These are phyloP conservation scores for Hypsibius dujardini DNA, from an alignment of 1,140 invertebrate genomes.

Conservation along the genomic window DNA sequence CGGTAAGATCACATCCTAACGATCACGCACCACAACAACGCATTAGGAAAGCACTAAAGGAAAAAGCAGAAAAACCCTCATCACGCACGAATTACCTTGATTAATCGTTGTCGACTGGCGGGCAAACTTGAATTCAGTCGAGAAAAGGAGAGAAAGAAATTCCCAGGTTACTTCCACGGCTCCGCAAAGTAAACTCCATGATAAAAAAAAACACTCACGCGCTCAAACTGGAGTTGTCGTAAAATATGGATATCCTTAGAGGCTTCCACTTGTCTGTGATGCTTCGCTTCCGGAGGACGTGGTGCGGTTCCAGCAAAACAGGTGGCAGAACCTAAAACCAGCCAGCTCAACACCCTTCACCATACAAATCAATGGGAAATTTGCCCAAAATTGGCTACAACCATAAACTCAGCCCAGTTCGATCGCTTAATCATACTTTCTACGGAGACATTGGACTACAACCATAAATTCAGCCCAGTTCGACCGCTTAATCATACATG, in stretches of 20 bases:
- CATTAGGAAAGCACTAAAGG: neutral
- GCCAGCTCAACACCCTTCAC: too few relatives aligned
- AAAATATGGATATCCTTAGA: neutral
- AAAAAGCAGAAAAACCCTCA: neutral
- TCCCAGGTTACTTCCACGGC: neutral
- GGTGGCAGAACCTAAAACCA: constrained; percentile 8
- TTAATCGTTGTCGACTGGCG: neutral
- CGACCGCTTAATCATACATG: too few relatives aligned
- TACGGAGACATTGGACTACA: too few relatives aligned
- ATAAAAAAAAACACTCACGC: too few relatives aligned
- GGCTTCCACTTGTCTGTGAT: neutral
- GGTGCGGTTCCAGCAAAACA: neutral
- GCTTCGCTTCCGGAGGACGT: neutral
- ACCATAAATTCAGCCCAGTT: too few relatives aligned
- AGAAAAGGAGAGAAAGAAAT: neutral
- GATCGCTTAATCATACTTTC: too few relatives aligned
- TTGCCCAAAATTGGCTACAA: too few relatives aligned
- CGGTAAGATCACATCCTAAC: constrained; percentile 1
- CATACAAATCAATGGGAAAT: too few relatives aligned
- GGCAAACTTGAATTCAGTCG: constrained; percentile 6
- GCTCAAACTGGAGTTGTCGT: constrained; percentile 1
- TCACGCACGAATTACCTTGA: neutral
- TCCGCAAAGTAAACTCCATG: too few relatives aligned
- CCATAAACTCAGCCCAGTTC: too few relatives aligned
- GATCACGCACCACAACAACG: neutral